Conservation (phyloP, 30 jellyfish, hydroid and myxozoan species). For the Rhopilema esculentum region DNA sequence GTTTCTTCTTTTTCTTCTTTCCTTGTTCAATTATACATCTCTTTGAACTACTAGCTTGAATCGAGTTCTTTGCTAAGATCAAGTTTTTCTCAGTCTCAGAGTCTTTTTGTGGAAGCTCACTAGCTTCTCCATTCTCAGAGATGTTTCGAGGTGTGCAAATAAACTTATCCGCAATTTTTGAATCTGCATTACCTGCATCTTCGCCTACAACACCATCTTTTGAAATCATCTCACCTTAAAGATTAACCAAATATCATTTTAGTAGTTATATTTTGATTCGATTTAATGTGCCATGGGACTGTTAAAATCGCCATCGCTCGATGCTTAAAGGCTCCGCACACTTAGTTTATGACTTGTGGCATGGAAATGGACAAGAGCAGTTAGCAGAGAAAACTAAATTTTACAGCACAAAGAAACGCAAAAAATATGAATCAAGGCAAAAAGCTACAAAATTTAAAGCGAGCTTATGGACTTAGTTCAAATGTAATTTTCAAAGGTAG, state of each 20-base stretch:
- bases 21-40: not conserved
- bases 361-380: no score
- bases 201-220: not conserved
- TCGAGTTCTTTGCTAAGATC: not conserved
- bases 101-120: not conserved
- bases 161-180: no score
- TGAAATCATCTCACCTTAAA: not conserved
- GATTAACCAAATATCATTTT: not conserved
- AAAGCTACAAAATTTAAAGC: no score
- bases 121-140: not conserved
- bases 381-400: no score
- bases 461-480: no score
- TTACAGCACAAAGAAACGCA: no score
- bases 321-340: no score
- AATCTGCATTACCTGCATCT: not conserved
- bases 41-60: not conserved
- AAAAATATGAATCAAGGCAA: no score
- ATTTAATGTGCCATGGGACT: not conserved
- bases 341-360: no score
- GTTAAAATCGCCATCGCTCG: no score
- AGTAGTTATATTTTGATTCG: no score
- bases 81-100: not conserved
- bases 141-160: not conserved
- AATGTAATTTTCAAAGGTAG: no score
- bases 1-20: constrained; percentile 26